These are phyloP conservation scores for Chiroxiphia lanceolata DNA, from an alignment of 2,797 vertebrate species.

Conservation along the genomic window DNA sequence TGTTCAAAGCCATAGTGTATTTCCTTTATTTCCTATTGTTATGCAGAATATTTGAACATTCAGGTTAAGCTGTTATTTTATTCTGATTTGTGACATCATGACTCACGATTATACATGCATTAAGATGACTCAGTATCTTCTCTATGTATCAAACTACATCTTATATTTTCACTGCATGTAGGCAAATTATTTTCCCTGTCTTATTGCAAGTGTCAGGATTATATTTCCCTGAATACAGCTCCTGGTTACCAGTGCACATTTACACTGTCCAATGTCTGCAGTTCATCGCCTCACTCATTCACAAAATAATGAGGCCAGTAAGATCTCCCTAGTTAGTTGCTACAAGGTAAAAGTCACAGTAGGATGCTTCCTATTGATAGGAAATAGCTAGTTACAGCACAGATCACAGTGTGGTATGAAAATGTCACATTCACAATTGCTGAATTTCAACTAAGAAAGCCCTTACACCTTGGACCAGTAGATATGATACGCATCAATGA, in stretches of 20 bases:
- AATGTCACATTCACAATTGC: not conserved
- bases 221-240: not conserved
- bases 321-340: not conserved
- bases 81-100: not conserved
- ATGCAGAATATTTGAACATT: not conserved
- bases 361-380: not conserved
- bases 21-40: not conserved
- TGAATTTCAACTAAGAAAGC: not conserved
- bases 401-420: not conserved
- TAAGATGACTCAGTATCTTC: not conserved
- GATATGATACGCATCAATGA: not conserved
- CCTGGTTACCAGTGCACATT: not conserved
- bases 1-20: not conserved
- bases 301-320: not conserved
- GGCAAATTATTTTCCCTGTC: not conserved
- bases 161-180: not conserved
- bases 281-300: not conserved
- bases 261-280: not conserved
- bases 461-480: not conserved
- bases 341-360: not conserved
- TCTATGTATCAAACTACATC: not conserved
- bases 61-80: not conserved
- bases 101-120: not conserved
- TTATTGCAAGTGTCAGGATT: not conserved
- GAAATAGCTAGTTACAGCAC: not conserved